Percentiles rank a stretch among this genome's conserved stretches.
phyloP scores from a whole-genome alignment of 2,797 vertebrate genomes.

The Hydrocynus forskahlii region DNA sequence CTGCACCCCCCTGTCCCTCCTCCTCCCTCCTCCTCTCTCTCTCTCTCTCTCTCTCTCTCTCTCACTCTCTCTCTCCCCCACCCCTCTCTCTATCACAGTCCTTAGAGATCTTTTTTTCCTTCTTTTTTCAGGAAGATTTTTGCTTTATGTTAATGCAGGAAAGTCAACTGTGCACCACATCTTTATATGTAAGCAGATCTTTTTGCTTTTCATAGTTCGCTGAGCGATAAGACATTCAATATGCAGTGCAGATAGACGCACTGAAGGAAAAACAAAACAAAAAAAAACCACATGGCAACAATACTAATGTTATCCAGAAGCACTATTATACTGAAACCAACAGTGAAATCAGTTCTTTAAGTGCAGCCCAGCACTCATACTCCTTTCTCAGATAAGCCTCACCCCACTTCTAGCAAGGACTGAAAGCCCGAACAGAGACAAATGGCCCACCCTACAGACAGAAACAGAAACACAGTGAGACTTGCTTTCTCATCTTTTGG shows the following conservation, averaged over 20 bases:
- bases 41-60: conserved; percentile 45
- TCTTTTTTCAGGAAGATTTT: not conserved
- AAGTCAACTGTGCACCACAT: conserved; percentile 15
- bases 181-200: not conserved
- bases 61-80: not conserved
- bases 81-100: not conserved
- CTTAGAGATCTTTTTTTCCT: not conserved
- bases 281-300: not conserved
- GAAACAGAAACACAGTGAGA: not conserved
- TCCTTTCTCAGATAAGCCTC: conserved; percentile 39
- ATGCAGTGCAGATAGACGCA: too few relatives aligned
- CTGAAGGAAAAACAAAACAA: not conserved
- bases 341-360: not conserved
- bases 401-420: conserved; percentile 38
- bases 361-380: conserved; percentile 26
- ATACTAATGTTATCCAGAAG: not conserved
- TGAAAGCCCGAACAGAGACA: conserved; percentile 4
- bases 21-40: conserved; percentile 48
- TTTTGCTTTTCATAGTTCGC: not conserved
- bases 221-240: not conserved
- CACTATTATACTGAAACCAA: not conserved
- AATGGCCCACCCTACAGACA: conserved; percentile 11
- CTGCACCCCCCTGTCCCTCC: conserved; percentile 80
- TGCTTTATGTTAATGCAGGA: conserved; percentile 13
- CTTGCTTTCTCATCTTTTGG: conserved; percentile 6